Conservation (phyloP, 2,797 vertebrate species). For the Aeoliscus strigatus region DNA sequence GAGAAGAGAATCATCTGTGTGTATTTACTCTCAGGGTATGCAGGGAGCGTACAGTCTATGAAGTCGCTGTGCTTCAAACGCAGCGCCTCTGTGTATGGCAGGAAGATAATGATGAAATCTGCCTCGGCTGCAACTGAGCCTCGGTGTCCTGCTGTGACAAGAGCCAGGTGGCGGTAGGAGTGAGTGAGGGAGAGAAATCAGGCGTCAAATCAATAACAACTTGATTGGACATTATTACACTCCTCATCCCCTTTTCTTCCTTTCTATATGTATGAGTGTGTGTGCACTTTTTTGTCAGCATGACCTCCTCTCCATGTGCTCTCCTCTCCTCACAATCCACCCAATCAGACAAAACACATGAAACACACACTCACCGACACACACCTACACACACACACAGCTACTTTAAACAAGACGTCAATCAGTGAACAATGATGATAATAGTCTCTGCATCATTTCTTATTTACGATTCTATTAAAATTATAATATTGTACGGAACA, state of each 20-base stretch:
- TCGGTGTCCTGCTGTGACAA: slow-evolving; percentile 71
- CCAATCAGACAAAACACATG: slow-evolving; percentile 39
- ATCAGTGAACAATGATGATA: slow-evolving; percentile 1
- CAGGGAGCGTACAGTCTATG: too few relatives aligned
- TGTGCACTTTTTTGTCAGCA: slow-evolving; percentile 37
- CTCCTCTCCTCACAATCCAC: slow-evolving; percentile 28
- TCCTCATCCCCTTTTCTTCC: slow-evolving; percentile 47
- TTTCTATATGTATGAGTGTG: slow-evolving; percentile 36
- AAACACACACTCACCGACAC: too few relatives aligned
- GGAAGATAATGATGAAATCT: slow-evolving; percentile 72
- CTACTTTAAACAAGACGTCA: too few relatives aligned
- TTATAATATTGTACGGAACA: too few relatives aligned
- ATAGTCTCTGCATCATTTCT: too few relatives aligned
- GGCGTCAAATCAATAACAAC: slow-evolving; percentile 65
- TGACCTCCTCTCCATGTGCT: slow-evolving; percentile 30
- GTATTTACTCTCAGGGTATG: too few relatives aligned
- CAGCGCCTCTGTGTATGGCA: too few relatives aligned
- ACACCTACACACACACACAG: too few relatives aligned
- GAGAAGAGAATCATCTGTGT: too few relatives aligned
- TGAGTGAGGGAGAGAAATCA: slow-evolving; percentile 41
- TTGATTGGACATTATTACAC: slow-evolving; percentile 68
- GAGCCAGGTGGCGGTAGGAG: slow-evolving; percentile 74
- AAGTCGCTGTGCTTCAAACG: too few relatives aligned
- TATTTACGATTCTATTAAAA: too few relatives aligned
- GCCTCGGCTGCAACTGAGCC: slow-evolving; percentile 61